Percentiles rank a stretch among this genome's conserved stretches.
These are phyloP conservation scores for Amblyopsis rosae DNA, from an alignment of 2,113 vertebrate genomes.

Conservation along the genomic window DNA sequence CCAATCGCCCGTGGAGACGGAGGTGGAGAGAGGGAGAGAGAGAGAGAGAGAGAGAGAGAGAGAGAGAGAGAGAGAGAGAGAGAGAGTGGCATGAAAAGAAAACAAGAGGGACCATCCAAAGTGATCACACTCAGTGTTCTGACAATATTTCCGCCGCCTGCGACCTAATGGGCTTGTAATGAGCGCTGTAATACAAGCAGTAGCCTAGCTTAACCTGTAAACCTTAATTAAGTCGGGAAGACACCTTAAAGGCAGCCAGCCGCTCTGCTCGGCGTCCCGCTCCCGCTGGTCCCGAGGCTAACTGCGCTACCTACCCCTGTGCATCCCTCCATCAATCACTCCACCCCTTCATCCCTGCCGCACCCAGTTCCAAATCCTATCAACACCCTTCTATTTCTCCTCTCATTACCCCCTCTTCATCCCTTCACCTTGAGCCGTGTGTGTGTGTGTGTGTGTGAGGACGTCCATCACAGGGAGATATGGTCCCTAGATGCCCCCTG, in stretches of 20 bases:
- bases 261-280: constrained; percentile 54
- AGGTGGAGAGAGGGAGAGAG: constrained; percentile 3
- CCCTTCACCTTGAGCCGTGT: constrained; percentile 60
- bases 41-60: background rate
- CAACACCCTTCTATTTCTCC: constrained; percentile 39
- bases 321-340: constrained; percentile 48
- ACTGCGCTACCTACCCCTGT: constrained; percentile 15
- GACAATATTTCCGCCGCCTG: constrained; percentile 70
- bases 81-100: constrained; percentile 27
- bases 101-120: constrained; percentile 46
- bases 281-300: constrained; percentile 34
- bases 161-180: constrained; percentile 74
- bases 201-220: constrained; percentile 74
- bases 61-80: constrained; percentile 32
- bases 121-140: constrained; percentile 64
- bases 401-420: constrained; percentile 47
- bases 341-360: constrained; percentile 45
- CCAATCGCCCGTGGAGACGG: constrained; percentile 21
- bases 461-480: constrained; percentile 58
- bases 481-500: constrained; percentile 52
- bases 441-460: constrained; percentile 5
- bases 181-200: constrained; percentile 71
- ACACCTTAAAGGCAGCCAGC: constrained; percentile 66
- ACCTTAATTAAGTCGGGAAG: constrained; percentile 76
- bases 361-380: constrained; percentile 41